These are phyloP conservation scores for Clytia hemisphaerica DNA, from an alignment of 30 jellyfish, hydroid and myxozoan species.

Conservation along the genomic window DNA sequence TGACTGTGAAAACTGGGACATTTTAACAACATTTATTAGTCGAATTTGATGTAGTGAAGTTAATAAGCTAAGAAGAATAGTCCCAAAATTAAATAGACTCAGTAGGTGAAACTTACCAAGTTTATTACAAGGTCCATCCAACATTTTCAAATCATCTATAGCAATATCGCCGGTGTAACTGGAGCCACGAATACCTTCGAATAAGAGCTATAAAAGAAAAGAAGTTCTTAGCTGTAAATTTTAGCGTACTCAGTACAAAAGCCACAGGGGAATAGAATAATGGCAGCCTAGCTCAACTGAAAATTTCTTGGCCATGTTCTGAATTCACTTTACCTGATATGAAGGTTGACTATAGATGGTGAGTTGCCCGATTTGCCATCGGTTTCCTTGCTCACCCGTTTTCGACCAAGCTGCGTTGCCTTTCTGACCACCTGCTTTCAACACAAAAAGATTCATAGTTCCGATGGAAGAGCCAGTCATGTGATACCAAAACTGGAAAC, in stretches of 20 bases:
- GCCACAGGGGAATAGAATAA: not conserved
- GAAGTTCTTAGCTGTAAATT: not conserved
- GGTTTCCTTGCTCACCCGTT: conserved; percentile 65
- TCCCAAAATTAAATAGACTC: too few species aligned
- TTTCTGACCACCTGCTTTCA: conserved; percentile 22
- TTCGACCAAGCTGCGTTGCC: conserved; percentile 46
- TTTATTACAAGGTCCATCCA: conserved; percentile 78
- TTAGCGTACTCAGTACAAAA: not conserved
- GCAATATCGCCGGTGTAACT: conserved; percentile 86
- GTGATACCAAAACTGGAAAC: conserved; percentile 93
- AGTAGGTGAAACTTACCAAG: conserved; percentile 51
- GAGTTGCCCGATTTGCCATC: conserved; percentile 81
- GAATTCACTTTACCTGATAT: conserved; percentile 36
- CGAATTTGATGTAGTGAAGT: too few species aligned
- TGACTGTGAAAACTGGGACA: too few species aligned
- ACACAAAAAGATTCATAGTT: conserved; percentile 34
- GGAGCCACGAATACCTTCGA: conserved; percentile 64
- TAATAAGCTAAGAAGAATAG: too few species aligned
- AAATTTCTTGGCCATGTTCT: not conserved
- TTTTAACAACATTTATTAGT: too few species aligned
- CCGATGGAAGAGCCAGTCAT: conserved; percentile 88
- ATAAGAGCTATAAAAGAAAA: conserved; percentile 17
- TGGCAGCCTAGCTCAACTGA: not conserved
- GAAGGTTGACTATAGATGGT: conserved; percentile 38
- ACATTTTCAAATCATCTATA: conserved; percentile 66